These are phyloP conservation scores for Vireo griseus DNA, from an alignment of 2,797 vertebrate genomes.

Conservation along the genomic window DNA sequence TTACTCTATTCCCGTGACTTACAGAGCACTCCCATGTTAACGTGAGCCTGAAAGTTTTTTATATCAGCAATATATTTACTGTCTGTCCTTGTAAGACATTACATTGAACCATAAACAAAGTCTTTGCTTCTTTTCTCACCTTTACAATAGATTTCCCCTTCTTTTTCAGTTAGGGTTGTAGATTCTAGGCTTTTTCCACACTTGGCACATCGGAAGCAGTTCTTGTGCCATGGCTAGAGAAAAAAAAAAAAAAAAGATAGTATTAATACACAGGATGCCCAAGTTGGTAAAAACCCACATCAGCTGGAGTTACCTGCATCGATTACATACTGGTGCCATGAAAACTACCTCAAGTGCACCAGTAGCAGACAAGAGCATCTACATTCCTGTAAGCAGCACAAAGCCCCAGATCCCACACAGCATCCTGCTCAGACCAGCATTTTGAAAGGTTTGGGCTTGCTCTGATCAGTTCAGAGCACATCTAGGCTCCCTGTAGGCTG, in stretches of 20 bases:
- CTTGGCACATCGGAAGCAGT: slow-evolving; percentile 94
- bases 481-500: neutral
- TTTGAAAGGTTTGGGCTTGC: neutral
- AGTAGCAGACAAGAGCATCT: neutral
- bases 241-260: neutral
- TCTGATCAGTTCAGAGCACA: neutral
- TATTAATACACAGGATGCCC: neutral
- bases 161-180: slow-evolving; percentile 93
- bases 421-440: neutral
- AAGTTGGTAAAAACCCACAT: neutral
- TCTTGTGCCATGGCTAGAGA: slow-evolving; percentile 91
- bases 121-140: slow-evolving; percentile 72
- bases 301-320: neutral
- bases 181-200: slow-evolving; percentile 95
- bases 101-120: neutral
- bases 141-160: slow-evolving; percentile 98
- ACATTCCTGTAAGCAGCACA: neutral
- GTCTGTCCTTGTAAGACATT: neutral
- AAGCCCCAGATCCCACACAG: neutral
- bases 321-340: neutral
- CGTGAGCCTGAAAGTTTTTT: neutral
- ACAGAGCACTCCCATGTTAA: neutral
- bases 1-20: neutral
- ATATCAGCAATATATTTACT: neutral
- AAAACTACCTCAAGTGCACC: neutral